Conservation (phyloP, 2,888 invertebrate genomes). For the Biston betularia region DNA sequence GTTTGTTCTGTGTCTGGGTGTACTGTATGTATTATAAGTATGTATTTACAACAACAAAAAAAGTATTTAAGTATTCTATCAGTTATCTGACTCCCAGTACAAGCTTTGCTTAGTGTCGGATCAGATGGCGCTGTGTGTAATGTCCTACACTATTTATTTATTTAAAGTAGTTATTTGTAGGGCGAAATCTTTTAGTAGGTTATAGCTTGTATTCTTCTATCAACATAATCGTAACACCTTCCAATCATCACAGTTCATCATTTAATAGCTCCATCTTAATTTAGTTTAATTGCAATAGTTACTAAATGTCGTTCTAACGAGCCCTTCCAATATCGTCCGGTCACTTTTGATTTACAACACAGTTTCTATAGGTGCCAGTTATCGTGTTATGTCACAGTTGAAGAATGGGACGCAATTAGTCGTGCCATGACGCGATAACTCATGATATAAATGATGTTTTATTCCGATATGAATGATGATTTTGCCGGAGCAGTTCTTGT, state of each 20-base stretch:
- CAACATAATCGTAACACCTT: not conserved
- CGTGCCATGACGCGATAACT: conserved; percentile 25
- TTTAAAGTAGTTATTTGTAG: too few relatives aligned
- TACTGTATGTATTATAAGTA: too few relatives aligned
- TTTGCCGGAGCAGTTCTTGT: conserved; percentile 16
- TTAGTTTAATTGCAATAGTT: conserved; percentile 11
- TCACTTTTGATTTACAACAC: conserved; percentile 27
- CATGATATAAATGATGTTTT: conserved; percentile 26
- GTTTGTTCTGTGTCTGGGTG: too few relatives aligned
- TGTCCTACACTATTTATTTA: too few relatives aligned
- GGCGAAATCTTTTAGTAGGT: not conserved
- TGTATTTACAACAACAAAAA: too few relatives aligned
- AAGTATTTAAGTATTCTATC: too few relatives aligned
- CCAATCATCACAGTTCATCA: not conserved
- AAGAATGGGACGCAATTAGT: conserved; percentile 33
- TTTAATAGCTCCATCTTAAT: conserved; percentile 9
- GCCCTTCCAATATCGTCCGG: conserved; percentile 20
- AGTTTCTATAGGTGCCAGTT: conserved; percentile 7
- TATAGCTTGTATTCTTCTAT: not conserved
- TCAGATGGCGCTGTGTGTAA: too few relatives aligned
- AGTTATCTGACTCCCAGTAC: too few relatives aligned
- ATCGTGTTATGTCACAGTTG: conserved; percentile 29
- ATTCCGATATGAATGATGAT: conserved; percentile 26
- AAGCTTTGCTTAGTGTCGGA: too few relatives aligned
- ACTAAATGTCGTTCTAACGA: conserved; percentile 18